These are phyloP conservation scores for Poeciliopsis infans DNA, from an alignment of 2,797 vertebrate species.

Conservation along the genomic window DNA sequence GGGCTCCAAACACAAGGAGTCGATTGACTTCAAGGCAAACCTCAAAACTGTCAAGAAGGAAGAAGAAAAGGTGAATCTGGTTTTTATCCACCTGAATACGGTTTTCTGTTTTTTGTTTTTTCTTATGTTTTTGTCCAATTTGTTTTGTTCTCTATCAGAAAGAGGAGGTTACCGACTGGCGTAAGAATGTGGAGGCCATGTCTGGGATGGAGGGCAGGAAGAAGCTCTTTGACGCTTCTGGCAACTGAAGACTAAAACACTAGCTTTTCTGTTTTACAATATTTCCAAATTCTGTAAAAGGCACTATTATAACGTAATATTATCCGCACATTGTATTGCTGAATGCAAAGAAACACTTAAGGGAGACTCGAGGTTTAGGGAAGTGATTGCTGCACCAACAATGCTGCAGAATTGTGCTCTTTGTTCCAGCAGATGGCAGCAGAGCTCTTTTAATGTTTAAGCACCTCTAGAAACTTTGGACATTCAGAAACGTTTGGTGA, in stretches of 20 bases:
- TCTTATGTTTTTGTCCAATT: slow-evolving; percentile 18
- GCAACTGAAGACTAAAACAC: slow-evolving; percentile 36
- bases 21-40: slow-evolving; percentile 82
- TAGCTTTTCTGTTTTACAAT: not conserved
- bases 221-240: slow-evolving; percentile 72
- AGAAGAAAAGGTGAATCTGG: slow-evolving; percentile 77
- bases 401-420: slow-evolving; percentile 14
- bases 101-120: not conserved
- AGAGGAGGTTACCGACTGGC: slow-evolving; percentile 79
- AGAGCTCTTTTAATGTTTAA: slow-evolving; percentile 42
- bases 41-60: slow-evolving; percentile 84
- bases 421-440: slow-evolving; percentile 59
- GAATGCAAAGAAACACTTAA: not conserved
- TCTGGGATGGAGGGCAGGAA: slow-evolving; percentile 79
- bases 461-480: not conserved
- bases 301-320: not conserved
- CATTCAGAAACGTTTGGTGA: not conserved
- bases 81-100: not conserved
- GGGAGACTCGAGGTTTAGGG: not conserved
- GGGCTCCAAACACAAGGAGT: slow-evolving; percentile 78
- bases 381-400: not conserved
- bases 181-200: slow-evolving; percentile 81
- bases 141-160: slow-evolving; percentile 56
- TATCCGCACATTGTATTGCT: not conserved
- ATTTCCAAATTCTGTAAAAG: not conserved